A percentile compares a stretch with the other conserved stretches of the same genome.
These are phyloP conservation scores for Sycophaga agraensis DNA, from an alignment of 1,140 invertebrate genomes.

Conservation along the genomic window DNA sequence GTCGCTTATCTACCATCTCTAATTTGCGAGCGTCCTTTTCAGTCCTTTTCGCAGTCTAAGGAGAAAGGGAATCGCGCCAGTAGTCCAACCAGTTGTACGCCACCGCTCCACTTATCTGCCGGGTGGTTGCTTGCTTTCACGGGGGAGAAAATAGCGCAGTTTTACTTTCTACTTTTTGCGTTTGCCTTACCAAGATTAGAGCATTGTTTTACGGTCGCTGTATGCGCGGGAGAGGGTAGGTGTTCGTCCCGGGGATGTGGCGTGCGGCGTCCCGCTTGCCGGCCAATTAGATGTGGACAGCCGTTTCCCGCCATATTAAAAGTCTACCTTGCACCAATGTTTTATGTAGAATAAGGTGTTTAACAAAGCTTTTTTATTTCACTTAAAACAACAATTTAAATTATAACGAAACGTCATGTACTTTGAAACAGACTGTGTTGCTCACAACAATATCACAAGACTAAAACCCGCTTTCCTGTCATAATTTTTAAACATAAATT, in stretches of 20 bases:
- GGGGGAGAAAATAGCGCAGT: neutral
- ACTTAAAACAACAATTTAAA: neutral
- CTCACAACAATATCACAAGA: too few species aligned
- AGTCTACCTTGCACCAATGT: neutral
- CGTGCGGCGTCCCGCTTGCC: neutral
- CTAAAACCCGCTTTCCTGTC: too few species aligned
- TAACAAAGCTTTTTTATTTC: neutral
- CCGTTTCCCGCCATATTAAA: conserved; percentile 24
- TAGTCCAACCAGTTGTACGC: too few species aligned
- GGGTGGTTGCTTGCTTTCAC: too few species aligned
- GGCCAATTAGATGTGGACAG: conserved; percentile 8
- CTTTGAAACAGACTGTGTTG: too few species aligned
- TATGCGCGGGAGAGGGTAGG: conserved; percentile 1
- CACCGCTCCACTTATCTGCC: too few species aligned
- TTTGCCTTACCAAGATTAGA: neutral
- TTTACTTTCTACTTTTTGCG: neutral
- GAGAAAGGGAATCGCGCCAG: too few species aligned
- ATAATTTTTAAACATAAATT: neutral
- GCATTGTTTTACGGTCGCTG: neutral
- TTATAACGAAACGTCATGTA: too few species aligned
- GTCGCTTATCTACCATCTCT: too few species aligned
- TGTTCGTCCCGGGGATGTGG: neutral
- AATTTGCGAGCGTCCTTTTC: too few species aligned
- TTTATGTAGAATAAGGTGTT: conserved; percentile 1
- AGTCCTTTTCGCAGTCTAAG: too few species aligned